phyloP scores from a whole-genome alignment of 2,797 vertebrate species.

The Mus spretus region DNA sequence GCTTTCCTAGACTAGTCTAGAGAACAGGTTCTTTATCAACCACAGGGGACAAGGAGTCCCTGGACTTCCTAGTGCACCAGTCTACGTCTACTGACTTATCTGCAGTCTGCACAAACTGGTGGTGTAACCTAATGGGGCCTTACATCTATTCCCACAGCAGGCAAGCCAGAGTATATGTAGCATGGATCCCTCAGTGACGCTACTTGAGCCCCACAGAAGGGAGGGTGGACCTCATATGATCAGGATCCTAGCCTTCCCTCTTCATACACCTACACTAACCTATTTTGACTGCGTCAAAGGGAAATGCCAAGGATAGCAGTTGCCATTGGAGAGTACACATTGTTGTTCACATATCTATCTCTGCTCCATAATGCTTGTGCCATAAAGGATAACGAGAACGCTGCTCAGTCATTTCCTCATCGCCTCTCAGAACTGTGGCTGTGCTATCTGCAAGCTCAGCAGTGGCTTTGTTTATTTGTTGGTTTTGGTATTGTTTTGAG shows the following conservation, averaged over 20 bases:
- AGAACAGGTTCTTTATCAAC: background rate
- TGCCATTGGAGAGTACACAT: background rate
- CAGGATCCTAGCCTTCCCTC: background rate
- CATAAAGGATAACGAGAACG: slow-evolving; percentile 19
- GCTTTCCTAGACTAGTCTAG: background rate
- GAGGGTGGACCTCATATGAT: background rate
- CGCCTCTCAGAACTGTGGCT: slow-evolving; percentile 70
- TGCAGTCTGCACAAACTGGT: slow-evolving; percentile 3
- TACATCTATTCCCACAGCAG: slow-evolving; percentile 2
- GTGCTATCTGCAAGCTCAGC: slow-evolving; percentile 63
- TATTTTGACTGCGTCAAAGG: background rate
- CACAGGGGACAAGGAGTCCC: background rate
- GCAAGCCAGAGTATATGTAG: background rate
- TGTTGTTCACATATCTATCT: background rate
- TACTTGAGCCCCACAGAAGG: background rate
- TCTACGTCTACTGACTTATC: background rate
- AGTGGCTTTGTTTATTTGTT: background rate
- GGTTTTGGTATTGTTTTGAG: background rate
- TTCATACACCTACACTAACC: background rate
- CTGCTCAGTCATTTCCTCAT: slow-evolving; percentile 72
- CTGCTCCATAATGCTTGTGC: background rate
- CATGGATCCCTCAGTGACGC: background rate
- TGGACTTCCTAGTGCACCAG: background rate
- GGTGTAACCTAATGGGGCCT: background rate
- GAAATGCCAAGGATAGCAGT: background rate